Conservation (phyloP, 2,113 vertebrate species). For the Podiceps cristatus region DNA sequence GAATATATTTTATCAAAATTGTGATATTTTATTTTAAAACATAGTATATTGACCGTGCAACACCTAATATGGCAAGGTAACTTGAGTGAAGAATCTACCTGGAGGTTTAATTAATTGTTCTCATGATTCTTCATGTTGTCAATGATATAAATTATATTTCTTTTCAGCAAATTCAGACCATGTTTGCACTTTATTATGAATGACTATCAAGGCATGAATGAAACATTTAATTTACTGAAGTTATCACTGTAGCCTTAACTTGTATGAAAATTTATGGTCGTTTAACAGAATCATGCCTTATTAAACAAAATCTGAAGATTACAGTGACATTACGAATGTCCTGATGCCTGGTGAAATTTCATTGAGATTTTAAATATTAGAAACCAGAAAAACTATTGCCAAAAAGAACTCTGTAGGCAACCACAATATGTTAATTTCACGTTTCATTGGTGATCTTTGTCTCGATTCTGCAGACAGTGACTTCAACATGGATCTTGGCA, state of each 20-base stretch:
- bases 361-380: neutral
- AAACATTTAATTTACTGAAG: neutral
- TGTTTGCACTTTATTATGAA: neutral
- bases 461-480: neutral
- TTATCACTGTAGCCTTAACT: neutral
- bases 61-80: neutral
- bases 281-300: neutral
- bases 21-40: neutral
- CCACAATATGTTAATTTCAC: neutral
- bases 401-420: neutral
- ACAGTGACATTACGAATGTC: neutral
- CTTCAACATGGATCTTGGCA: neutral
- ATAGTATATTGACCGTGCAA: neutral
- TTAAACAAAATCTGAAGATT: neutral
- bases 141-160: neutral
- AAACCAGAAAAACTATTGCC: neutral
- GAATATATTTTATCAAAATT: neutral
- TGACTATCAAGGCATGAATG: neutral
- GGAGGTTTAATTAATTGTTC: neutral
- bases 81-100: neutral
- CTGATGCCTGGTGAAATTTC: neutral
- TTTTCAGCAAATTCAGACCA: neutral
- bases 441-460: neutral
- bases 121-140: neutral
- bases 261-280: neutral